phyloP scores from a whole-genome alignment of 2,113 vertebrate species.

The Saimiri boliviensis region DNA sequence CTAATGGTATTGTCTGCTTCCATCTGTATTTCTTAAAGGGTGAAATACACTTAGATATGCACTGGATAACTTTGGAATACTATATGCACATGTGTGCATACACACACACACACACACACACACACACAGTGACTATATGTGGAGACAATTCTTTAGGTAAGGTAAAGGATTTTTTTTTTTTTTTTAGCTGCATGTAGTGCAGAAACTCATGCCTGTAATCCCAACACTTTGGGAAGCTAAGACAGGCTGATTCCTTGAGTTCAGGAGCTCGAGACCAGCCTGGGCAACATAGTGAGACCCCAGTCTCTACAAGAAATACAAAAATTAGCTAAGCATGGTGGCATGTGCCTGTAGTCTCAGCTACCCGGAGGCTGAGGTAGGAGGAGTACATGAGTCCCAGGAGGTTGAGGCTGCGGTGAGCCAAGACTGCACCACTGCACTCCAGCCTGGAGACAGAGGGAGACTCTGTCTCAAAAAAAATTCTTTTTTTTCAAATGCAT shows the following conservation, averaged over 20 bases:
- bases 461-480: no score
- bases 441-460: no score
- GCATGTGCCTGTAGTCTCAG: no score
- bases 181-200: background rate
- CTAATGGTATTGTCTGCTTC: background rate
- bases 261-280: background rate
- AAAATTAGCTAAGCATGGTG: no score
- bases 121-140: background rate
- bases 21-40: background rate
- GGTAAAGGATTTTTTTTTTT: background rate
- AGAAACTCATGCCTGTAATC: background rate
- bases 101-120: background rate
- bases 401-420: no score
- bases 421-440: no score
- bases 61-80: no score
- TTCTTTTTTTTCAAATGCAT: background rate
- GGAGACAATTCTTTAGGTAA: background rate
- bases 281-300: background rate
- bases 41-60: accelerated
- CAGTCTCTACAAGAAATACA: no score
- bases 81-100: no score
- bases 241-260: background rate
- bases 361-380: no score
- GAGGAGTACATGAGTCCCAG: no score
- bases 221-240: background rate